Evolutionary conservation across 2,797 vertebrate species (phyloP).

Genomic region (Sphenodon punctatus): DNA sequence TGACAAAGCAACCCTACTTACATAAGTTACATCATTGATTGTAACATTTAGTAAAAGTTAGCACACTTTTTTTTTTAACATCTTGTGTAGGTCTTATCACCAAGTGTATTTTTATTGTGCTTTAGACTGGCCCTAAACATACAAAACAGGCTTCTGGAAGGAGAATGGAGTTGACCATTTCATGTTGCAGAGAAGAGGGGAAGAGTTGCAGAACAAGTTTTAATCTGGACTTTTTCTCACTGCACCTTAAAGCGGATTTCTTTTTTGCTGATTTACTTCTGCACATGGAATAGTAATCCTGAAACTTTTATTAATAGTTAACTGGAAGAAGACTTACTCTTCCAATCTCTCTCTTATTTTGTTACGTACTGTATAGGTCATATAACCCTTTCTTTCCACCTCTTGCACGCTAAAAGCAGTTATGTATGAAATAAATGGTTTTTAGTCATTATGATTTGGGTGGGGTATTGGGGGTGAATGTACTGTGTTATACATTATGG

Average conservation of each 20-base stretch:
- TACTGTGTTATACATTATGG: neutral
- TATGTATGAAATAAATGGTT: constrained; percentile 32
- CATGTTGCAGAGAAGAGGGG: constrained; percentile 30
- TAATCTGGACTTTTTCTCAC: constrained; percentile 20
- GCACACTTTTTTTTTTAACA: constrained; percentile 79
- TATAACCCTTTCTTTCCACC: constrained; percentile 37
- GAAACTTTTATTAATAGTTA: constrained; percentile 64
- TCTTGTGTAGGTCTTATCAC: constrained; percentile 62
- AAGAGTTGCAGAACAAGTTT: constrained; percentile 25
- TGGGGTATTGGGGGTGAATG: too few species aligned
- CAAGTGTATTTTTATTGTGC: constrained; percentile 68
- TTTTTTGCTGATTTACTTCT: constrained; percentile 61
- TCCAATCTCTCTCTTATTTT: constrained; percentile 40
- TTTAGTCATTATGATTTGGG: neutral
- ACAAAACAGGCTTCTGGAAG: constrained; percentile 10
- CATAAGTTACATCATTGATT: constrained; percentile 85
- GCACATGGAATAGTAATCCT: constrained; percentile 47
- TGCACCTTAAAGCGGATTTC: constrained; percentile 50
- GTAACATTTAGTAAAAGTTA: constrained; percentile 86
- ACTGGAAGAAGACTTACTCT: constrained; percentile 62
- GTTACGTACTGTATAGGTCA: constrained; percentile 50
- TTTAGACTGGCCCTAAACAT: constrained; percentile 44
- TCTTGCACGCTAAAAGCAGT: constrained; percentile 10
- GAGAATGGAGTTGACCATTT: neutral
- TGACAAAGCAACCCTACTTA: constrained; percentile 87